Base-by-base conservation (phyloP, 2,888 invertebrate genomes). In the Drosophila flavopinicola region DNA sequence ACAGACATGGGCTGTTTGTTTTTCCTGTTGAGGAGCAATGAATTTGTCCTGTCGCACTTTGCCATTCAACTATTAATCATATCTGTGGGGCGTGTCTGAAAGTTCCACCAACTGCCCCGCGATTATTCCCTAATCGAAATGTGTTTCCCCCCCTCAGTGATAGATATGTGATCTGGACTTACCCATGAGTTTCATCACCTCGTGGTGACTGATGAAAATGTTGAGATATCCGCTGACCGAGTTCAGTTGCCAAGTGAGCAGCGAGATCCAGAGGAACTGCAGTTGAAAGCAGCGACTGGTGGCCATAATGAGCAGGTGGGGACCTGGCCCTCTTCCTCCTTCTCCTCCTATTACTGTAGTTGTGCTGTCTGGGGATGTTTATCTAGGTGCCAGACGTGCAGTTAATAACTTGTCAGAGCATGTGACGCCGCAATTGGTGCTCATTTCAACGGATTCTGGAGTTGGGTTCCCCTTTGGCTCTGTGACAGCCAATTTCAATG, bases 111-210 rank as follows among this genome's bases (percentile, higher is more conserved):
- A 53, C 52, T 57, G 52, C 45, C 27, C 32, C 56, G 37, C 42
- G 47, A 69, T 75, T 70, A 48, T 51, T 52, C 64, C 63, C 45
- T 30, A 58, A 72, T 70, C 48, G 57, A 65, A 58, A 33, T 45
- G 48, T 58, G 45, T 42, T 25, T 24, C 32, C 3, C 41, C 51
- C 27, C 32, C 6, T 20, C 15, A 9, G 6, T 1, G 1, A 39
- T 17, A 23, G 23, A 33, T 4, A 4, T 4, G 10, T 10, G 9
- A 25, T 39, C 15, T 15, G 45, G 39, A 91, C 94, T 94, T 92
- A 95, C 95, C 95, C 91, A 95, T 92, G 85, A 95, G 92, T 92
- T 95, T 95, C 93, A 94, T 94, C 89, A 95, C 95, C 92, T 95
- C 95, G 73, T 94, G 93, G 90, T 95, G 94, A 91, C 94, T 95